Evolutionary conservation across 1,140 invertebrate genomes (phyloP), one percentile per base, ranked within the genome.

Genomic region (Hormaphis cornu): DNA sequence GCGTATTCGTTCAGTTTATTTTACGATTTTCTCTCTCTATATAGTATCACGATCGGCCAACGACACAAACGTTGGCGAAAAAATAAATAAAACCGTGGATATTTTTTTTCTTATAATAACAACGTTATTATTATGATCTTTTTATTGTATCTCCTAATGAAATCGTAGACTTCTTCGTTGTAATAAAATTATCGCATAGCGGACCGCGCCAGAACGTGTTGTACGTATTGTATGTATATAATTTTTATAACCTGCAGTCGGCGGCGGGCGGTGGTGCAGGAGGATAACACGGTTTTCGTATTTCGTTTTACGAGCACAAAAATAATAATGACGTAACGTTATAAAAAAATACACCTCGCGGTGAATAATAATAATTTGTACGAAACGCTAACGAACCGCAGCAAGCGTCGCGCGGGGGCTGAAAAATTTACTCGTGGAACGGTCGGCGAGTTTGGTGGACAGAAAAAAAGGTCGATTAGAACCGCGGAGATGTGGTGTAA

Each of bases 141-240:
- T 50, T 7, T 50, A 44, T 44, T 44, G 40, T 22, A 46, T 28
- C 58, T 61, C n/a, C 24, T 46, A 46, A 61, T 61, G 22, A 61
- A 61, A 46, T 18, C n/a, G 22, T 61, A 10, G n/a, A 61, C 37
- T 28, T 44, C 40, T 20, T 61, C 28, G n/a, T 2, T 44, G 24
- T 61, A 44, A 61, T 61, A 61, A 61, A 61, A 58, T 28, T 18
- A 52, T 33, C 14, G 35, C 22, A n/a, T 24, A 58, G 24, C 2
- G 4, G 6, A 26, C 56, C 20, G 35, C 14, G 56, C 20, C 33
- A 59, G 56, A 42, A n/a, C n/a, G 53, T 20, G 22, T 44, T 26
- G 37, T 42, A 9, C 58, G 12, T 61, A 44, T 61, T 44, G 46
- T 61, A n/a, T n/a, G n/a, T n/a, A n/a, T 61, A 46, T 46, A 61